Evolutionary conservation across 2,888 invertebrate species (phyloP), one percentile per base, ranked within the genome.

Genomic region (Polylopha cassiicola): DNA sequence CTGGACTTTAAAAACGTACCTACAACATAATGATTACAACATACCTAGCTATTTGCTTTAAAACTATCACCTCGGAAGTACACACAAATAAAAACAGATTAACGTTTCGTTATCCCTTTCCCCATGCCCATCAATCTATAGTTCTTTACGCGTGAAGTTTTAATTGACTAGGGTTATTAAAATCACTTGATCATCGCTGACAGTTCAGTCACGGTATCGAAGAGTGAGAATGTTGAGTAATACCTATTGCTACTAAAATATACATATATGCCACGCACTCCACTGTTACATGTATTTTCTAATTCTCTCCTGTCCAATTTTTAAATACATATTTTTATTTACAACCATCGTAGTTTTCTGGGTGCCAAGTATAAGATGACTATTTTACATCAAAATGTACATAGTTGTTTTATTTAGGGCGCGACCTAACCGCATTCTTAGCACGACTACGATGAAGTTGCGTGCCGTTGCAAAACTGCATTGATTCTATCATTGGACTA

Each of bases 391-490:
- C 15, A 29, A 34, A 41, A 29, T 29, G 29, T 34, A 29, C 34
- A 41, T 29, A 41, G 39, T 9, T 29, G 23, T 14, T 41, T n/a
- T 23, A 41, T 34, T 34, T 34, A 29, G 39, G 32, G 18, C 17
- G 37, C 27, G 37, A 42, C 42, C 38, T 33, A 37, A 16, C 55
- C 49, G 52, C 53, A 57, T 60, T 55, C 54, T 47, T 44, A 43
- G 28, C 41, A 43, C 47, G 48, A 48, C 45, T 44, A 43, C 45
- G 43, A 44, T 47, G 44, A 51, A 48, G 44, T 47, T 50, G 50
- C 45, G 43, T 44, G 37, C 43, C 43, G 50, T 65, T 64, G 54
- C 65, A 56, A 61, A 59, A 67, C 53, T 50, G 53, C 46, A 65
- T 59, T 48, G 64, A 62, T 65, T 60, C 50, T 57, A 63, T 58